Evolutionary conservation across 2,888 invertebrate genomes (phyloP).

Genomic region (Nomada hirtipes): DNA sequence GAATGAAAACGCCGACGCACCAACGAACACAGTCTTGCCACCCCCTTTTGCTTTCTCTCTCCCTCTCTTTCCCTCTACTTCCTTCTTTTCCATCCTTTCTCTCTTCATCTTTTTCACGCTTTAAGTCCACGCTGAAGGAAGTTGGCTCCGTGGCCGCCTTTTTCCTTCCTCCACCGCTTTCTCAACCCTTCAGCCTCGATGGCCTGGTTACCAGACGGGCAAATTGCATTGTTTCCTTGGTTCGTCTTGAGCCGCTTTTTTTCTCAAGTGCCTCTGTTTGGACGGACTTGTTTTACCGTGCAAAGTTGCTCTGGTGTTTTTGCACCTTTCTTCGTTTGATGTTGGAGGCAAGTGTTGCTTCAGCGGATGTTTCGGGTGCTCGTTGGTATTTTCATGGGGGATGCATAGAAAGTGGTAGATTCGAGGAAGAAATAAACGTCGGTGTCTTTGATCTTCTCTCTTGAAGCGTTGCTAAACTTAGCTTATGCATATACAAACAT

Average conservation of each 20-base stretch:
- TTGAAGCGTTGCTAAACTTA: too few relatives aligned
- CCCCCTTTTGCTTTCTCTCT: neutral
- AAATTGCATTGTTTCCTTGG: conserved; percentile 44
- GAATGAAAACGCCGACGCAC: conserved; percentile 81
- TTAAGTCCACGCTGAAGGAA: conserved; percentile 65
- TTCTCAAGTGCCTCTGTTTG: neutral
- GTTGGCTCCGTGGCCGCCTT: conserved; percentile 40
- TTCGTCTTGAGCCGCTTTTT: neutral
- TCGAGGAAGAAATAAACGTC: too few relatives aligned
- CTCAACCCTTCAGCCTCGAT: conserved; percentile 15
- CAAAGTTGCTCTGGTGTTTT: neutral
- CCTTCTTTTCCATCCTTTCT: neutral
- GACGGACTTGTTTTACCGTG: neutral
- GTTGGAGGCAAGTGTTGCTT: neutral
- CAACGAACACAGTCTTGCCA: conserved; percentile 13
- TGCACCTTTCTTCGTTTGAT: neutral
- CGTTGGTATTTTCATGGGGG: too few relatives aligned
- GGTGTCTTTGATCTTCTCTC: too few relatives aligned
- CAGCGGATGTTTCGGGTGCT: neutral
- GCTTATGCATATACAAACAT: too few relatives aligned
- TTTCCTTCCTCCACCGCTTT: conserved; percentile 34
- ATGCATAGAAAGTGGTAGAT: too few relatives aligned
- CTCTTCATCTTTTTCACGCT: conserved; percentile 54
- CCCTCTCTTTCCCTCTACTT: neutral
- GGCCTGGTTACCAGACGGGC: conserved; percentile 42